Evolutionary conservation across 2,113 vertebrate genomes (phyloP).

Genomic region (Pelecanoides urinatrix): DNA sequence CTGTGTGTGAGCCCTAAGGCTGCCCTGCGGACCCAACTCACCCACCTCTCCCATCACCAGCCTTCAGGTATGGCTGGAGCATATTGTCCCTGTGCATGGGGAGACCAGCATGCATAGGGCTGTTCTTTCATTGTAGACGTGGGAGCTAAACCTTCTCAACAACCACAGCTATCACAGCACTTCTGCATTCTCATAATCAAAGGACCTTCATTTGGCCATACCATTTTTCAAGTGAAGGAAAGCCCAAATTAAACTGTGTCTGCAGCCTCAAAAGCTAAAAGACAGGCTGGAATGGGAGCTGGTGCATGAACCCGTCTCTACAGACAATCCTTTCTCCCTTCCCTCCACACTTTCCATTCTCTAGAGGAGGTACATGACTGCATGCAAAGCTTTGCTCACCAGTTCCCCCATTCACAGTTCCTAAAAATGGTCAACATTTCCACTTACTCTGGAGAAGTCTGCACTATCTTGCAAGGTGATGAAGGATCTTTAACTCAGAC

Average conservation of each 20-base stretch:
- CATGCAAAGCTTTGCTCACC: not conserved
- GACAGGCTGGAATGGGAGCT: not conserved
- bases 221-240: not conserved
- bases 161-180: not conserved
- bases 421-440: not conserved
- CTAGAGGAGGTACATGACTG: not conserved
- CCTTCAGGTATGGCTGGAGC: not conserved
- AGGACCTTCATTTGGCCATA: not conserved
- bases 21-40: not conserved
- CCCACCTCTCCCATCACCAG: not conserved
- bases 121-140: not conserved
- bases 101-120: not conserved
- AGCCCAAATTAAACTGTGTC: not conserved
- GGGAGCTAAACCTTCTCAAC: not conserved
- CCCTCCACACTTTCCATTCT: not conserved
- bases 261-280: not conserved
- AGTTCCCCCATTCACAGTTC: not conserved
- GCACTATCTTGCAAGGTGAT: not conserved
- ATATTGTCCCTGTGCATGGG: not conserved
- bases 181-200: not conserved
- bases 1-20: not conserved
- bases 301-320: not conserved
- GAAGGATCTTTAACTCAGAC: not conserved
- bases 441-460: not conserved
- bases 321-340: not conserved